These are phyloP conservation scores for Branchipolynoe longqiensis DNA, from an alignment of 2,888 invertebrate species.

Conservation along the genomic window DNA sequence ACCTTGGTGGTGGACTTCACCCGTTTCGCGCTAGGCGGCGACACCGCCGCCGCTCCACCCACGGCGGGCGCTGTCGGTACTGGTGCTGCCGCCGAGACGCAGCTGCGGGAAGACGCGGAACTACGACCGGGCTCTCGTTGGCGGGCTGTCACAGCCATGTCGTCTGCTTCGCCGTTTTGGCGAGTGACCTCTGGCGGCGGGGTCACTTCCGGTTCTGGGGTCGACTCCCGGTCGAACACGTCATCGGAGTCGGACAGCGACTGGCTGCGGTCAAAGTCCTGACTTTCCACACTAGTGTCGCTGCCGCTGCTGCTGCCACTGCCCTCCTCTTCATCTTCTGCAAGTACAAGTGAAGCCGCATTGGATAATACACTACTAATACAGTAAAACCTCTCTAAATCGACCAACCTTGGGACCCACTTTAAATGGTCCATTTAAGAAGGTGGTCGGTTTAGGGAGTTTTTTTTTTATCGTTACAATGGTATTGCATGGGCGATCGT, in stretches of 20 bases:
- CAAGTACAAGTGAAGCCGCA: no score
- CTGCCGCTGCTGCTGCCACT: conserved; percentile 58
- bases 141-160: not conserved
- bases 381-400: no score
- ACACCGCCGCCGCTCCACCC: not conserved
- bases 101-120: no score
- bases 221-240: conserved; percentile 16
- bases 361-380: no score
- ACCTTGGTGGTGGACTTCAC: not conserved
- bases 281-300: conserved; percentile 58
- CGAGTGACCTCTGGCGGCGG: not conserved
- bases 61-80: not conserved
- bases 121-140: no score
- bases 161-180: not conserved
- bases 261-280: conserved; percentile 40
- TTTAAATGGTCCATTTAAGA: no score
- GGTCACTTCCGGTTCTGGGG: conserved; percentile 38
- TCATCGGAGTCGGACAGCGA: not conserved
- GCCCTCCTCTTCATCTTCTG: conserved; percentile 33
- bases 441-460: no score
- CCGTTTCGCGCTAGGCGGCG: not conserved
- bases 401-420: no score
- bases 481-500: no score
- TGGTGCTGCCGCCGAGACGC: no score
- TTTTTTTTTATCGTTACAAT: no score